Percentiles rank a stretch among this genome's conserved stretches.
Conservation (phyloP, 2,113 vertebrate genomes). For the Tragelaphus scriptus region DNA sequence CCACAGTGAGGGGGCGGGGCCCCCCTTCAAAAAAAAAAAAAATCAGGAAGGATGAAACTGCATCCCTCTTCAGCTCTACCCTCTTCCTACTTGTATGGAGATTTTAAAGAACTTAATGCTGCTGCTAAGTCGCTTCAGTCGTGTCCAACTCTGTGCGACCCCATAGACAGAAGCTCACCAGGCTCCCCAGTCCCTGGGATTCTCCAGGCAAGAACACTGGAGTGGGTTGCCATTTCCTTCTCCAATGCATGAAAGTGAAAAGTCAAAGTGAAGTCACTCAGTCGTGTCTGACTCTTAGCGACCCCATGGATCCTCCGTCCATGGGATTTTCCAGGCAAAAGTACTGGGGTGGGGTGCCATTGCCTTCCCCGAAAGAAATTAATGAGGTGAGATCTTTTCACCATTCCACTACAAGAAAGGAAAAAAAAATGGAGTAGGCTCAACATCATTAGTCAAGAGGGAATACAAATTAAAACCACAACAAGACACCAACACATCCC, state of each 20-base stretch:
- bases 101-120: background rate
- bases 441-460: background rate
- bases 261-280: no score
- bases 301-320: no score
- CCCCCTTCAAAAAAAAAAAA: background rate
- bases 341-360: no score
- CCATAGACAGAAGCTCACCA: no score
- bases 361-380: background rate
- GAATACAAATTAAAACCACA: background rate
- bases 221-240: no score
- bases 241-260: no score
- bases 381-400: background rate
- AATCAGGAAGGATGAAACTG: background rate
- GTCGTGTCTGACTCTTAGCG: no score
- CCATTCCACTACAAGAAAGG: background rate
- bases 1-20: background rate
- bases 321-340: no score
- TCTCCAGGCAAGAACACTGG: no score
- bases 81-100: background rate
- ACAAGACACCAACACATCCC: rapidly evolving
- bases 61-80: background rate
- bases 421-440: background rate
- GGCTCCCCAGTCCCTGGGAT: no score
- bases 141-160: no score
- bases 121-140: no score